Evolutionary conservation across 2,113 vertebrate genomes (phyloP), one percentile per base, ranked within the genome.

Genomic region (Dolichallabes microphthalmus): DNA sequence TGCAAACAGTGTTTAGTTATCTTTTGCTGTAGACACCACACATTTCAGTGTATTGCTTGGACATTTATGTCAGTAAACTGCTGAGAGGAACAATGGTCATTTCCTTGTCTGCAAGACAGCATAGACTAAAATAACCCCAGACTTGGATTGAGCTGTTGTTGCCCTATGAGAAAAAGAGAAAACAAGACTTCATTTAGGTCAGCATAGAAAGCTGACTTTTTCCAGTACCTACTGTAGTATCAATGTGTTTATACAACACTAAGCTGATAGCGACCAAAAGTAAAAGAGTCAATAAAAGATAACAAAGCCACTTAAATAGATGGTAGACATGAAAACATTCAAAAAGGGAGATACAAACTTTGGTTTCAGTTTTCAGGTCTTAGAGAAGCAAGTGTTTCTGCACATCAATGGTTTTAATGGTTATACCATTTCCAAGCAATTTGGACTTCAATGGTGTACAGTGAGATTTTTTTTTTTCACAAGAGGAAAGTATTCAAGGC

Each of bases 41-140:
- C 58, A 50, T 66, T 85, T 39, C 30, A 61, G 17, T 73, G 82
- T 55, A 68, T 64, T 80, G 45, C 80, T 20, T 82, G 52, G 39
- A 71, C 79, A 66, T 87, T 85, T 86, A 35, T 85, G 45, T 89
- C 66, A 75, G 68, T 22, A n/a, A n/a, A 87, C 68, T 80, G 58
- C 58, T 80, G 80, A 66, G 83, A 85, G 80, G 80, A 85, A 87
- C 86, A 87, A 89, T 85, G 68, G 82, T 57, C 57, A 82, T 78
- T 86, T 84, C 82, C 52, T 82, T 63, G 77, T 75, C 82, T 84
- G 82, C 66, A 81, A 85, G 82, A 82, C 76, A 82, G 64, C 80
- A 50, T 14, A 45, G 63, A n/a, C 20, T 13, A 86, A 84, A 84
- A 81, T 86, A 88, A 85, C 63, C 76, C 52, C 52, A 63, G 30